phyloP scores from a whole-genome alignment of 2,888 invertebrate genomes.

The Hylaea fasciaria region DNA sequence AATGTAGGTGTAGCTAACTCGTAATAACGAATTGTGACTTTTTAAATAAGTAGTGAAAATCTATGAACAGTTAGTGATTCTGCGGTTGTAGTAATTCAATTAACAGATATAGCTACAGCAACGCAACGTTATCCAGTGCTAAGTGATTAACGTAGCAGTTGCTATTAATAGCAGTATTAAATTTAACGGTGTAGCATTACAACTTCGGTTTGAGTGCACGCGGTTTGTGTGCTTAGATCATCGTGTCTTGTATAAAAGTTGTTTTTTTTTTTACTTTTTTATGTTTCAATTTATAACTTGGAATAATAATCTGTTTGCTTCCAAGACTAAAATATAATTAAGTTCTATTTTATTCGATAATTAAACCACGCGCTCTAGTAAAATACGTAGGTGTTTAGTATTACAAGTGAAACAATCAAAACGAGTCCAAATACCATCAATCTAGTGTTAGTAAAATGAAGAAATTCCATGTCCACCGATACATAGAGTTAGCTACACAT shows the following conservation, averaged over 20 bases:
- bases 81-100: conserved; percentile 2
- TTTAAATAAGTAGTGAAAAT: not conserved
- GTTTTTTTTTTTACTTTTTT: not conserved
- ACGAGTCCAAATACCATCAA: too few relatives aligned
- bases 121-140: conserved; percentile 39
- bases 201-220: conserved; percentile 32
- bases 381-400: too few relatives aligned
- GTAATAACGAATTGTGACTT: too few relatives aligned
- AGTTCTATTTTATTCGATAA: too few relatives aligned
- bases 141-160: conserved; percentile 69
- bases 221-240: not conserved
- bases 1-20: too few relatives aligned
- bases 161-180: conserved; percentile 69
- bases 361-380: too few relatives aligned
- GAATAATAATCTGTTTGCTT: too few relatives aligned
- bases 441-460: too few relatives aligned
- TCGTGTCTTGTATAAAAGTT: not conserved
- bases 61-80: not conserved
- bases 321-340: too few relatives aligned
- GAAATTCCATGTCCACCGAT: too few relatives aligned
- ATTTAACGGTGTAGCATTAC: conserved; percentile 53
- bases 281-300: not conserved
- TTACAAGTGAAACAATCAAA: too few relatives aligned
- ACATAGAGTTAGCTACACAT: too few relatives aligned
- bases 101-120: conserved; percentile 18